Evolutionary conservation across 2,888 invertebrate genomes (phyloP).

Genomic region (Agriopis aurantiaria): DNA sequence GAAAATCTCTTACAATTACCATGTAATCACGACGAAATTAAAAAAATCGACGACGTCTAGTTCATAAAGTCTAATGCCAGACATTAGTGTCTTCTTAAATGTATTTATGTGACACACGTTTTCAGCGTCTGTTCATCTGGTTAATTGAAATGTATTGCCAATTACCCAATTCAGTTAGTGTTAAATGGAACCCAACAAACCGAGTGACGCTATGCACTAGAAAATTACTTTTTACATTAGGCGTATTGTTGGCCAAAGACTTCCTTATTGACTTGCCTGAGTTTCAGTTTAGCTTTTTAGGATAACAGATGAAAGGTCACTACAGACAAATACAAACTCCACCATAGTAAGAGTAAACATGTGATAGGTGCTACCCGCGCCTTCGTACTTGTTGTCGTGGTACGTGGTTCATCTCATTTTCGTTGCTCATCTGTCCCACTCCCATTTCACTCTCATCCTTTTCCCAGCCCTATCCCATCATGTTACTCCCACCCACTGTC

Average conservation of each 20-base stretch:
- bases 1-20: no score
- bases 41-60: no score
- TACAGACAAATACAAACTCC: not conserved
- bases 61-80: no score
- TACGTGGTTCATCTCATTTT: no score
- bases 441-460: no score
- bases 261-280: constrained; percentile 13
- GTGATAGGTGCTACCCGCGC: not conserved
- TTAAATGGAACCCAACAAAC: constrained; percentile 8
- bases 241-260: constrained; percentile 14
- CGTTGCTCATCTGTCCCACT: no score
- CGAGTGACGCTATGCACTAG: not conserved
- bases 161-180: constrained; percentile 6
- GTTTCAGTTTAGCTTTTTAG: constrained; percentile 3
- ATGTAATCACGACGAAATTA: no score
- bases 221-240: constrained; percentile 20
- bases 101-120: not conserved
- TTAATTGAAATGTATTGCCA: not conserved
- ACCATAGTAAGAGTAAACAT: not conserved
- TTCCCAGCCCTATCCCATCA: no score
- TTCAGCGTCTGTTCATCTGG: not conserved
- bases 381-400: no score
- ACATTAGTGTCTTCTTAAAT: not conserved
- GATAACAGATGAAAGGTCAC: not conserved
- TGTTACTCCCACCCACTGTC: no score